These are phyloP conservation scores for Sebastes taczanowskii DNA, from an alignment of 2,797 vertebrate genomes.

Conservation along the genomic window DNA sequence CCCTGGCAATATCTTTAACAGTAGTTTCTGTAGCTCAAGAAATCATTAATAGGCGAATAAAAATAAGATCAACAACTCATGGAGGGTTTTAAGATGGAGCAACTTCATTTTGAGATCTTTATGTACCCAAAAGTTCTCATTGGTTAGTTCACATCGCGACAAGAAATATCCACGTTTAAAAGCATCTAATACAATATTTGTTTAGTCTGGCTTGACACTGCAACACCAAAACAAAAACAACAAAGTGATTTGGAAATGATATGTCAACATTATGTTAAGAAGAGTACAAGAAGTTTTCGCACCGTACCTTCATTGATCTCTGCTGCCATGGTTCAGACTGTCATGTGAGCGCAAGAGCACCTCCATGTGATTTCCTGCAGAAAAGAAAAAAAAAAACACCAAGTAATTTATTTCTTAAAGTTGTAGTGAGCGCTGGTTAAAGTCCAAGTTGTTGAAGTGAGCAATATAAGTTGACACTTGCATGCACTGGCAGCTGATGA, in stretches of 20 bases:
- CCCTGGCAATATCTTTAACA: neutral
- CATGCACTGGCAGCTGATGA: neutral
- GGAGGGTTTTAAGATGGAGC: neutral
- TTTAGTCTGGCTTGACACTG: neutral
- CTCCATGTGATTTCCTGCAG: constrained; percentile 88
- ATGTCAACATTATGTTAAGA: neutral
- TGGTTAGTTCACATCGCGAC: constrained; percentile 11
- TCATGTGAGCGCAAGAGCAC: constrained; percentile 85
- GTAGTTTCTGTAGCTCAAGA: neutral
- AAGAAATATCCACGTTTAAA: neutral
- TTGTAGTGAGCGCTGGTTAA: constrained; percentile 68
- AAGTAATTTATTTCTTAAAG: constrained; percentile 79
- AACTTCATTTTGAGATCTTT: constrained; percentile 36
- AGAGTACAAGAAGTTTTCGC: constrained; percentile 22
- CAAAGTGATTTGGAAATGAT: neutral
- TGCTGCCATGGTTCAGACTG: constrained; percentile 81
- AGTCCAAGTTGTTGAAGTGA: constrained; percentile 38
- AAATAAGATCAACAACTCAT: neutral
- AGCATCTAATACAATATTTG: rapidly evolving
- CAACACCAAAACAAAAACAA: neutral
- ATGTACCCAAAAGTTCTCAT: constrained; percentile 50
- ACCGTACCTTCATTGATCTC: constrained; percentile 85
- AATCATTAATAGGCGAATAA: neutral
- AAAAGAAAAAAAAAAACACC: constrained; percentile 46
- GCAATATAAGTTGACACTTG: neutral